Percentiles rank a stretch among this genome's conserved stretches.
Conservation (phyloP, 2,888 invertebrate species). For the Lasioglossum vierecki region DNA sequence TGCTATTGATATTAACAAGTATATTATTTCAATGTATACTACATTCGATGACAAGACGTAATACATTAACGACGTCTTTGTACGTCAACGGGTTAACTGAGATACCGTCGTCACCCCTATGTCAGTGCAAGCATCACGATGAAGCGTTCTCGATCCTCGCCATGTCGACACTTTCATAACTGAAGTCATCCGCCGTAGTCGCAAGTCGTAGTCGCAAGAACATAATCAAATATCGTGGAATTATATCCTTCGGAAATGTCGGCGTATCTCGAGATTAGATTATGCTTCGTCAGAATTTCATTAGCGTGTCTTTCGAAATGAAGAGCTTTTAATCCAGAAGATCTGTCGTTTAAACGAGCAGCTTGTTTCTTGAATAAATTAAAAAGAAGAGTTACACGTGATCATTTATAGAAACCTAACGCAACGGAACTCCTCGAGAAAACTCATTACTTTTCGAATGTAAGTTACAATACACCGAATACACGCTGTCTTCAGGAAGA, state of each 20-base stretch:
- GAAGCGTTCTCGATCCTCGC: not conserved
- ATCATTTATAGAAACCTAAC: not conserved
- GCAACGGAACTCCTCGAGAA: not conserved
- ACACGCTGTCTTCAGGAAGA: not conserved
- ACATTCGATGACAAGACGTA: not conserved
- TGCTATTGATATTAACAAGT: too few species aligned
- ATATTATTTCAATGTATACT: too few species aligned
- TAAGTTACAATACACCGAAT: not conserved
- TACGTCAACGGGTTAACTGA: not conserved
- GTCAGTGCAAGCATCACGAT: not conserved
- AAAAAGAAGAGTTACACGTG: too few species aligned
- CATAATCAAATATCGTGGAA: constrained; percentile 48
- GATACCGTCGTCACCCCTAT: not conserved
- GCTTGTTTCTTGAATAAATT: not conserved
- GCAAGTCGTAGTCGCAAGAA: not conserved
- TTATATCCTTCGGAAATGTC: constrained; percentile 49
- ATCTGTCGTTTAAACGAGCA: not conserved
- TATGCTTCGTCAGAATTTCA: constrained; percentile 24
- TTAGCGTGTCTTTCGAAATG: not conserved
- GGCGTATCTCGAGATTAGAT: constrained; percentile 46
- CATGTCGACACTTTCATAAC: not conserved
- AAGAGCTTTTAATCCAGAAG: not conserved
- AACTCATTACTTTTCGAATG: not conserved
- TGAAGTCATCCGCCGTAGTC: not conserved
- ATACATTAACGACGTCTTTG: not conserved